Evolutionary conservation across 2,113 vertebrate genomes (phyloP).

Genomic region (Athene noctua): DNA sequence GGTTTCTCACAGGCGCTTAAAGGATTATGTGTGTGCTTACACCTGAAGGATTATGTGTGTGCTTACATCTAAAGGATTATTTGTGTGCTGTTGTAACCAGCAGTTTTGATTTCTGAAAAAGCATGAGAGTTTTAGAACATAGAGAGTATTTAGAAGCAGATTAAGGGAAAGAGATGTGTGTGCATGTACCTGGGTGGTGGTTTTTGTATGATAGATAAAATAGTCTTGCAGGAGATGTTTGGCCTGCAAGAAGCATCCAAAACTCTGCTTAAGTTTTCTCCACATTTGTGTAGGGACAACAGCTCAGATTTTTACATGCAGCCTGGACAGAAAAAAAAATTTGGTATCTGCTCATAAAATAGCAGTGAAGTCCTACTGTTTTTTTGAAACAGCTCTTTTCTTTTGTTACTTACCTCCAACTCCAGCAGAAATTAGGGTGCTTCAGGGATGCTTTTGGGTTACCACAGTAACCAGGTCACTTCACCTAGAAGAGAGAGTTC

Average conservation of each 20-base stretch:
- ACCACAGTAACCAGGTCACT: background rate
- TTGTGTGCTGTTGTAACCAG: background rate
- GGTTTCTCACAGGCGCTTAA: background rate
- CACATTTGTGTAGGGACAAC: background rate
- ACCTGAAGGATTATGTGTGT: background rate
- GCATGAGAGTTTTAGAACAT: background rate
- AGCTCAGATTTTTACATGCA: background rate
- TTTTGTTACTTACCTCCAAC: background rate
- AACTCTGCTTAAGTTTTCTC: background rate
- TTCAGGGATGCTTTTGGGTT: background rate
- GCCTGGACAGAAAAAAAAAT: background rate
- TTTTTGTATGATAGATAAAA: background rate
- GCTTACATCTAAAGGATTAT: background rate
- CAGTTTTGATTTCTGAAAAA: background rate
- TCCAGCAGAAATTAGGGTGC: background rate
- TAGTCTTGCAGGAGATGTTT: background rate
- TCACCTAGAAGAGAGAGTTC: background rate
- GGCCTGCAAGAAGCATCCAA: background rate
- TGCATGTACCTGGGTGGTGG: rapidly evolving
- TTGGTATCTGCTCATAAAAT: background rate
- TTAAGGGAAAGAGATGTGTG: background rate
- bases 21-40: background rate
- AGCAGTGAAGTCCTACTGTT: background rate
- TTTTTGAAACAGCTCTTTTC: background rate
- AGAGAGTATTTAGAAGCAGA: background rate